Conservation (phyloP, 2,888 invertebrate species). For the Calephelis perditalis region DNA sequence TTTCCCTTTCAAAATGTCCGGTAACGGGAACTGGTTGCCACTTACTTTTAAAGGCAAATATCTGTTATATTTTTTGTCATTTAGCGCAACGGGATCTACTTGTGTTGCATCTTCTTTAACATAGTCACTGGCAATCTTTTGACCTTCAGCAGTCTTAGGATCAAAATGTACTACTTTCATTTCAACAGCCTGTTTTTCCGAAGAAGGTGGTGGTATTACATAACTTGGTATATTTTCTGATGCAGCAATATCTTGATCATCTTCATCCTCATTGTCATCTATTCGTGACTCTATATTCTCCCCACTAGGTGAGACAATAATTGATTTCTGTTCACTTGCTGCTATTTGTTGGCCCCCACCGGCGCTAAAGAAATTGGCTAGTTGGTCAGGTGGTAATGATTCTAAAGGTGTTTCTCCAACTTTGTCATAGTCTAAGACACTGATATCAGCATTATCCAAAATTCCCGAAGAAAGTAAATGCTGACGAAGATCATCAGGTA, state of each 20-base stretch:
- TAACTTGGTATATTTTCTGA: constrained; percentile 70
- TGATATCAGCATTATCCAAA: constrained; percentile 91
- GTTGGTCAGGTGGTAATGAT: constrained; percentile 89
- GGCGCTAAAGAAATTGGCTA: constrained; percentile 91
- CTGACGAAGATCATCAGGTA: constrained; percentile 90
- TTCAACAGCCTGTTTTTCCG: constrained; percentile 80
- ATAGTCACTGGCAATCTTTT: constrained; percentile 83
- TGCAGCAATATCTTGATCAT: constrained; percentile 77
- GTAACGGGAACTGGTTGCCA: constrained; percentile 90
- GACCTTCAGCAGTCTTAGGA: constrained; percentile 85
- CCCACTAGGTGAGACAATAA: constrained; percentile 81
- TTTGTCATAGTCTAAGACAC: constrained; percentile 92
- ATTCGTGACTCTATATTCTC: constrained; percentile 72
- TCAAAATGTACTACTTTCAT: constrained; percentile 92
- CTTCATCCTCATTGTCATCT: constrained; percentile 61
- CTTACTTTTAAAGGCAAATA: constrained; percentile 91
- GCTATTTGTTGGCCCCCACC: constrained; percentile 87
- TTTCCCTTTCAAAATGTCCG: constrained; percentile 85
- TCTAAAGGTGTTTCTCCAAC: constrained; percentile 91
- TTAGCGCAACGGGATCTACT: constrained; percentile 85
- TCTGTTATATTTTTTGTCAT: constrained; percentile 87
- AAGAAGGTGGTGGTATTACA: constrained; percentile 49
- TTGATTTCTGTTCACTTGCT: constrained; percentile 83
- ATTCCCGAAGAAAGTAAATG: constrained; percentile 92
- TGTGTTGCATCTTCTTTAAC: constrained; percentile 85